Percentiles rank a stretch among this genome's conserved stretches.
These are phyloP conservation scores for Lepidocyrtoides sp. DNA, from an alignment of 2,888 invertebrate genomes.

Conservation along the genomic window DNA sequence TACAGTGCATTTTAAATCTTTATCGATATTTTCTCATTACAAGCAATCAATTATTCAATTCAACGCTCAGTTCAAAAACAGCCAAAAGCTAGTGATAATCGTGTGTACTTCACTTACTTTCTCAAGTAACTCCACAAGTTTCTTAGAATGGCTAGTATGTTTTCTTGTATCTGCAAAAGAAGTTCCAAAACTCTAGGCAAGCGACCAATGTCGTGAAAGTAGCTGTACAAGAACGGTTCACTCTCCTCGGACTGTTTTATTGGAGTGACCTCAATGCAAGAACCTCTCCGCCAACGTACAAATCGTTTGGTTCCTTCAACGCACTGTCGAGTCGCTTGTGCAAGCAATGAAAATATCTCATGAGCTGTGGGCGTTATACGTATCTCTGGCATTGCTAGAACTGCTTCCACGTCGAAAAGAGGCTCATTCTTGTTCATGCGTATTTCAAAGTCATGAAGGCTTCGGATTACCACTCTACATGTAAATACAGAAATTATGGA, in stretches of 20 bases:
- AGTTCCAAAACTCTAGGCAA: slow-evolving; percentile 89
- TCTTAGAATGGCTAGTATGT: slow-evolving; percentile 77
- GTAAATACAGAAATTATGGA: no score
- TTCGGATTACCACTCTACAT: slow-evolving; percentile 91
- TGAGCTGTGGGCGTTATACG: slow-evolving; percentile 91
- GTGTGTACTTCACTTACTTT: slow-evolving; percentile 72
- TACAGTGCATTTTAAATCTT: no score
- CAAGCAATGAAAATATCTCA: slow-evolving; percentile 93
- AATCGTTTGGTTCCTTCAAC: slow-evolving; percentile 92
- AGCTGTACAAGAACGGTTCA: slow-evolving; percentile 90
- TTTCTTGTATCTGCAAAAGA: slow-evolving; percentile 82
- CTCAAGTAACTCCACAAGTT: slow-evolving; percentile 82
- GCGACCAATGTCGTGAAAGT: slow-evolving; percentile 92
- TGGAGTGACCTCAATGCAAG: slow-evolving; percentile 92
- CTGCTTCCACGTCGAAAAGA: slow-evolving; percentile 93
- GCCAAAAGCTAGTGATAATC: no score
- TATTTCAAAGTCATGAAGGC: slow-evolving; percentile 91
- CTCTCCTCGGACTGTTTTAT: slow-evolving; percentile 88
- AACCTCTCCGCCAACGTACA: slow-evolving; percentile 94
- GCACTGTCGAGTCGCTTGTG: slow-evolving; percentile 92
- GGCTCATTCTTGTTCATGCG: slow-evolving; percentile 88
- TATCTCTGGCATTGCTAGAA: slow-evolving; percentile 92
- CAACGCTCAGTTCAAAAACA: no score
- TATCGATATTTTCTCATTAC: no score
- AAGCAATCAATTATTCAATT: no score